Percentiles rank a stretch among this genome's conserved stretches.
Conservation (phyloP, 2,888 invertebrate species). For the Chrysolina haemoptera region DNA sequence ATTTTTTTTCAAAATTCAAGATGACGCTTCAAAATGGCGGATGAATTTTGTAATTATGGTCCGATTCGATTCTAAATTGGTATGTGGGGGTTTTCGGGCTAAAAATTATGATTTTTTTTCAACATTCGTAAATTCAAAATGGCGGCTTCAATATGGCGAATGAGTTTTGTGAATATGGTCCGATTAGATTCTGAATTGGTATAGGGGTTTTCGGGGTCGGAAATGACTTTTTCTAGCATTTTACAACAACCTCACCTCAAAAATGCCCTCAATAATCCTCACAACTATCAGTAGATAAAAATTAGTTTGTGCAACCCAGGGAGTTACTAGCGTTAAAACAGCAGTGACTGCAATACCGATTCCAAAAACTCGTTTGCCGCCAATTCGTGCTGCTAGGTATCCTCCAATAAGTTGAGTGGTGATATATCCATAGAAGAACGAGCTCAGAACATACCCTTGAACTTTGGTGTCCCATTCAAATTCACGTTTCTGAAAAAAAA, state of each 20-base stretch:
- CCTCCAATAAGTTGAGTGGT: conserved; percentile 88
- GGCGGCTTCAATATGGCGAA: no score
- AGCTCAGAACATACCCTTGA: conserved; percentile 85
- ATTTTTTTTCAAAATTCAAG: no score
- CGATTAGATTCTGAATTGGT: no score
- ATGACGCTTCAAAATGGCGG: no score
- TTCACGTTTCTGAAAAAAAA: conserved; percentile 74
- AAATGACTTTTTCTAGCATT: no score
- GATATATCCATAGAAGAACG: conserved; percentile 93
- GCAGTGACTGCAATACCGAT: conserved; percentile 85
- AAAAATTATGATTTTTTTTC: no score
- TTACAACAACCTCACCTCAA: conserved; percentile 56
- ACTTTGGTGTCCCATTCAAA: conserved; percentile 86
- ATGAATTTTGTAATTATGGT: no score
- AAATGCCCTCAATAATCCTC: conserved; percentile 69
- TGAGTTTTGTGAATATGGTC: no score
- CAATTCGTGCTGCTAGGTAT: conserved; percentile 86
- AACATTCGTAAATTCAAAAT: no score
- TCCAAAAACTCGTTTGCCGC: conserved; percentile 88
- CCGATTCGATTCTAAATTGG: no score
- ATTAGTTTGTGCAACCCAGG: conserved; percentile 82
- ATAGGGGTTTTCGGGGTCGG: no score
- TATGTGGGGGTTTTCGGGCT: no score
- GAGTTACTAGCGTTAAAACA: conserved; percentile 85
- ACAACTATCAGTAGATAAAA: conserved; percentile 80